Evolutionary conservation across 2,888 invertebrate species (phyloP).

Genomic region (Malachius bipustulatus): DNA sequence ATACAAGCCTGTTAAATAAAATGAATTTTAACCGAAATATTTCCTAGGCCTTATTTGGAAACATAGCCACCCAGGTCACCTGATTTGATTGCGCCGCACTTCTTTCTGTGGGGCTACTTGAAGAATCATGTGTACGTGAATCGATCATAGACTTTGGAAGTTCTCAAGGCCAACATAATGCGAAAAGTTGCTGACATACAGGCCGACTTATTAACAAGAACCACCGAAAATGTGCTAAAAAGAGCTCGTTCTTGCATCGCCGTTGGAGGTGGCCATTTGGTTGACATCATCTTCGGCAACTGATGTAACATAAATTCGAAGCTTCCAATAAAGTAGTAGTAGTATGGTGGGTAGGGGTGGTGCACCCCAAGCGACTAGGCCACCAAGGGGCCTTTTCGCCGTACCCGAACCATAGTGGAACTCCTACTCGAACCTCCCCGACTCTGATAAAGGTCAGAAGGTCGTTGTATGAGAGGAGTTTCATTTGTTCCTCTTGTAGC

Average conservation of each 20-base stretch:
- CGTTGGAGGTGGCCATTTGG: neutral
- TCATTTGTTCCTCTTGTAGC: too few species aligned
- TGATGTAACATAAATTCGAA: conserved; percentile 4
- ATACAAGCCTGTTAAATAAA: too few species aligned
- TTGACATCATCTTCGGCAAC: too few species aligned
- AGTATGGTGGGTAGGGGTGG: too few species aligned
- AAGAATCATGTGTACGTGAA: conserved; percentile 1
- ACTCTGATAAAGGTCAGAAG: too few species aligned
- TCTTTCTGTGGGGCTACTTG: too few species aligned
- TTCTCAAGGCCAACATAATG: conserved; percentile 3
- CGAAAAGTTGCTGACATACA: conserved; percentile 4
- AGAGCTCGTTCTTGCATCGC: conserved; percentile 1
- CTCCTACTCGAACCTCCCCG: too few species aligned
- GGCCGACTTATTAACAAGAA: conserved; percentile 1
- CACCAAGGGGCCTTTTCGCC: too few species aligned
- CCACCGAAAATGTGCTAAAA: conserved; percentile 1
- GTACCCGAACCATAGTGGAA: too few species aligned
- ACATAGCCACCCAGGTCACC: conserved; percentile 4
- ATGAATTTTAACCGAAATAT: neutral
- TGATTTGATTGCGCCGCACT: conserved; percentile 1
- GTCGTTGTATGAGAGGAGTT: too few species aligned
- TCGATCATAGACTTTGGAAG: neutral
- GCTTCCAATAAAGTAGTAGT: too few species aligned
- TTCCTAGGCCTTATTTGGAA: neutral
- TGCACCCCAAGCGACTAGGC: too few species aligned